These are phyloP conservation scores for Nyctibius grandis DNA, from an alignment of 2,797 vertebrate species.

Conservation along the genomic window DNA sequence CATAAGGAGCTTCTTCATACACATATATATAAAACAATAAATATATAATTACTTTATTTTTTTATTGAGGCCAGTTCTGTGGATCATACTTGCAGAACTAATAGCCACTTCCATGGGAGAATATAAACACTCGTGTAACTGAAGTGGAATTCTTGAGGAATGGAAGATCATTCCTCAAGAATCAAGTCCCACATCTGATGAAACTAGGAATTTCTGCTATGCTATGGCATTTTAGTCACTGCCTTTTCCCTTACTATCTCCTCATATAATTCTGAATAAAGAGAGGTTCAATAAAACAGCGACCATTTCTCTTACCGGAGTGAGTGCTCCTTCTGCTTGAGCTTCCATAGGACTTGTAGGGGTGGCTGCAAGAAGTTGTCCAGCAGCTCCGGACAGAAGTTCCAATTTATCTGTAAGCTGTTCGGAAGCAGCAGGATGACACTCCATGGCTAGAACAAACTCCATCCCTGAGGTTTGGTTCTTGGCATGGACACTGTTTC, in stretches of 20 bases:
- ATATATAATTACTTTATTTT: background rate
- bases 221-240: background rate
- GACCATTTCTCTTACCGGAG: slow-evolving; percentile 82
- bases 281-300: background rate
- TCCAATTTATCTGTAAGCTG: slow-evolving; percentile 83
- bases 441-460: slow-evolving; percentile 60
- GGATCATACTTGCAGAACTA: background rate
- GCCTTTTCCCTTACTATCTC: background rate
- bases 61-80: background rate
- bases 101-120: background rate
- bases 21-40: background rate
- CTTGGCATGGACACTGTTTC: slow-evolving; percentile 42
- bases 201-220: background rate
- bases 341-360: slow-evolving; percentile 93
- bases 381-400: slow-evolving; percentile 78
- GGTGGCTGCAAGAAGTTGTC: slow-evolving; percentile 82
- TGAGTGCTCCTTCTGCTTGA: slow-evolving; percentile 91
- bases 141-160: no score
- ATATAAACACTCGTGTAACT: background rate
- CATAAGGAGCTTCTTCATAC: background rate
- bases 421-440: slow-evolving; percentile 67
- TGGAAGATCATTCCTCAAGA: background rate
- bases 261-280: background rate
- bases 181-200: background rate
- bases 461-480: slow-evolving; percentile 59